Evolutionary conservation across 2,888 invertebrate genomes (phyloP), one percentile per base, ranked within the genome.

Genomic region (Megalurothrips usitatus): DNA sequence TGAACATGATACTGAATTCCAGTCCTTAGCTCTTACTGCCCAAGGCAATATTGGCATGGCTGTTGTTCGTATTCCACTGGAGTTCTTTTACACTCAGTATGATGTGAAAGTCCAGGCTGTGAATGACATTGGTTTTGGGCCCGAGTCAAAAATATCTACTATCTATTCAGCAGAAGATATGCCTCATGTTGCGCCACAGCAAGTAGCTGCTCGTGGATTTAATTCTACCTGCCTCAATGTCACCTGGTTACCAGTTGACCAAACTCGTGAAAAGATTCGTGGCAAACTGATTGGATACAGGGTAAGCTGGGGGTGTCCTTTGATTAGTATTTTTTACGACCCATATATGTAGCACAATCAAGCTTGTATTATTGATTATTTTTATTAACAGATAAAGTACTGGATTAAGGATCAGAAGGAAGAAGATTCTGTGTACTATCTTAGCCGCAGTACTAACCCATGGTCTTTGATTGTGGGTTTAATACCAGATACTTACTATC

Each of bases 211-310:
- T 0, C 86, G 90, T 26, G 92, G 95, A 0, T 96, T 90, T 87
- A 99, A 99, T 88, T 95, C 97, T 0, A 98, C 99, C 0, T 92
- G 97, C 23, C 89, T 99, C 82, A 96, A 95, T 85, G 96, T 98
- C 0, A 94, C 94, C 19, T 99, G 98, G 98, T 88, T 90, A 79
- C 94, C 97, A 0, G 93, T 98, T 78, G 93, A 94, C 81, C 92
- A 96, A 86, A 94, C 93, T 0, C 91, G 97, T 34, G 94, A 96
- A 84, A 92, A 92, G 84, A 91, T 98, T 80, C 91, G 96, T 83
- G 98, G 98, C 83, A 94, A 94, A 87, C 91, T 98, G 26, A 94
- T 96, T 83, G 98, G 98, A 0, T 96, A 97, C 86, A 92, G 97
- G 86, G 93, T 93, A 88, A 88, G 87, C 85, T 68, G 68, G 43